Evolutionary conservation across 2,113 vertebrate species (phyloP).

Genomic region (Calyptommatus sinebrachiatus): DNA sequence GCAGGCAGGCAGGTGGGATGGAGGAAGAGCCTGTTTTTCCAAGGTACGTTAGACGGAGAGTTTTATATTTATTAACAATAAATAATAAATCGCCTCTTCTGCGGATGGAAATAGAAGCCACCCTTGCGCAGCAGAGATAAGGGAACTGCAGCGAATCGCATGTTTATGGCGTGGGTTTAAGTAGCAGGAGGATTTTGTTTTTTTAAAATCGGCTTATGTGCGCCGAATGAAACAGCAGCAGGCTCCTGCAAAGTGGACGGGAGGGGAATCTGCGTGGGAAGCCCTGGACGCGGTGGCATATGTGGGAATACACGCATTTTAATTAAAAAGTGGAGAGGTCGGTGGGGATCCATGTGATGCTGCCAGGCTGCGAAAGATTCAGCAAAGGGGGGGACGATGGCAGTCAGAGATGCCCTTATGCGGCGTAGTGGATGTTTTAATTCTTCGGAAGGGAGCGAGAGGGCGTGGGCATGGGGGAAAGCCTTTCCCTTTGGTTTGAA

Average conservation of each 20-base stretch:
- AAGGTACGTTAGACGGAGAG: not conserved
- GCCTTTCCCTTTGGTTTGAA: not conserved
- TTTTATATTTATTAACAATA: not conserved
- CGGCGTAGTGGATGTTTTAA: not conserved
- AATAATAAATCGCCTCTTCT: not conserved
- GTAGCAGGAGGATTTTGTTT: not conserved
- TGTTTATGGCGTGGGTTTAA: constrained; percentile 14
- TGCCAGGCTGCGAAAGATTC: not conserved
- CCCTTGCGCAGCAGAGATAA: not conserved
- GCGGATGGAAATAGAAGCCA: not conserved
- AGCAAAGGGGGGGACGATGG: not conserved
- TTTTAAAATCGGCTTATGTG: not conserved
- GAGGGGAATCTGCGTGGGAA: no score
- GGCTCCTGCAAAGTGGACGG: not conserved
- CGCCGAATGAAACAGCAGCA: not conserved
- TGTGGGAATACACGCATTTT: not conserved
- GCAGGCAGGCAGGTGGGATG: not conserved
- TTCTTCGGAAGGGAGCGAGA: not conserved
- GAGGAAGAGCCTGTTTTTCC: not conserved
- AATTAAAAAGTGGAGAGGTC: not conserved
- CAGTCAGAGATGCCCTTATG: not conserved
- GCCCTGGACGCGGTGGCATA: not conserved
- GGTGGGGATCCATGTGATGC: not conserved
- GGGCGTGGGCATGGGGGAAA: not conserved
- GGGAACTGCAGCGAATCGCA: constrained; percentile 1